Base-by-base conservation (phyloP, 2,113 vertebrate species). In the Chiloscyllium plagiosum region DNA sequence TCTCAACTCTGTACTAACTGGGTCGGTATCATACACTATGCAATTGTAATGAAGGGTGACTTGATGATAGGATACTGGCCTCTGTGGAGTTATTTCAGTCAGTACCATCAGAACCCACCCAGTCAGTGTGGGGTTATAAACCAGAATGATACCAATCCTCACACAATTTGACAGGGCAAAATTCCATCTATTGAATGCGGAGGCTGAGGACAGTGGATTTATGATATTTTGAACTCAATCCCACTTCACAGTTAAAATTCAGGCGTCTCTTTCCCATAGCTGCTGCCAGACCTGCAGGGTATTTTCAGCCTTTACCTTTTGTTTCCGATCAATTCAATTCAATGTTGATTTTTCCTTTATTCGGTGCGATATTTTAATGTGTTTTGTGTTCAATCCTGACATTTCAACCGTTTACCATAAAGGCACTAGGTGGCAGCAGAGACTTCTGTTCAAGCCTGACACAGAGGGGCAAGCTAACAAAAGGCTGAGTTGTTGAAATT, bases 341-440 rank as follows among this genome's bases (percentile, higher is more conserved):
- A 50, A 22, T 29, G 6, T 15, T 20, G 24, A 12, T 47, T 87
- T 26, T 52, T 47, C 56, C 0, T 61, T 61, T 1, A 61, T 7
- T 61, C 56, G 12, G 56, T 52, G 47, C 5, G 86, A 29, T 89
- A 29, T 56, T 29, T 89, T 33, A 89, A 89, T 33, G 12, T 10
- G 24, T 12, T 1, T 26, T 89, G 47, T 4, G 15, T 42, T 83
- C 0, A 42, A 4, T 4, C 22, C 42, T 5, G 13, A 50, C 66
- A 94, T 65, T 22, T 4, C 13, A 47, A 2, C n/a, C 50, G 4
- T 42, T 70, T 95, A 29, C 47, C 50, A 61, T 42, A 50, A 1
- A 19, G 94, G 29, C 94, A 72, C 68, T 29, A 76, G 94, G 69
- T 76, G 94, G 94, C 42, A 95, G 69, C 94, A 95, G 94, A 95